Evolutionary conservation across 1,140 invertebrate genomes (phyloP).

Genomic region (Elymnias hypermnestra): DNA sequence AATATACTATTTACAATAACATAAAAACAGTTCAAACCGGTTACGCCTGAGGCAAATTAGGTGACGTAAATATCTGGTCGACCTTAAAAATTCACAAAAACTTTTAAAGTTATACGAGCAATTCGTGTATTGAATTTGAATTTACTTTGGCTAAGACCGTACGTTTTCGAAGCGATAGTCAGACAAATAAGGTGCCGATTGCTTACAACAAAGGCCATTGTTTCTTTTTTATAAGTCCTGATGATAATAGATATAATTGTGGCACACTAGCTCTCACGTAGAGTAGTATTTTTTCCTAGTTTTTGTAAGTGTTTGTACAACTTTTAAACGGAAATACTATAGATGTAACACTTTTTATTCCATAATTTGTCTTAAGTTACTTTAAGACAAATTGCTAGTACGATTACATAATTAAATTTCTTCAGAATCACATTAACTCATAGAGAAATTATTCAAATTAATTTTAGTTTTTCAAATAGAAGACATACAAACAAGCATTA

Average conservation of each 20-base stretch:
- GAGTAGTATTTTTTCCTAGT: not conserved
- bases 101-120: conserved; percentile 1
- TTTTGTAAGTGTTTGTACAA: not conserved
- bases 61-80: conserved; percentile 51
- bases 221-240: conserved; percentile 36
- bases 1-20: conserved; percentile 51
- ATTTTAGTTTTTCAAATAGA: no score
- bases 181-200: conserved; percentile 35
- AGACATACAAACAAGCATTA: no score
- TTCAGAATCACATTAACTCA: no score
- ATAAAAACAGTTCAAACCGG: conserved; percentile 54
- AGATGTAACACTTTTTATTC: not conserved
- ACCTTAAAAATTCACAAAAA: conserved; percentile 30
- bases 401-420: no score
- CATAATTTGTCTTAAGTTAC: not conserved
- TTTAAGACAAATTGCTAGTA: no score
- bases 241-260: conserved; percentile 25
- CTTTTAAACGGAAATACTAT: not conserved
- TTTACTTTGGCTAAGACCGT: conserved; percentile 19
- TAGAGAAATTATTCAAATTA: no score
- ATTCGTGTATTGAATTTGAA: conserved; percentile 14
- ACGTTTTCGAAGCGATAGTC: conserved; percentile 28
- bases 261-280: conserved; percentile 10
- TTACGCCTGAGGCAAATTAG: conserved; percentile 45
- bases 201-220: conserved; percentile 62